Evolutionary conservation across 2,113 vertebrate species (phyloP).

Genomic region (Dipodomys ordii): DNA sequence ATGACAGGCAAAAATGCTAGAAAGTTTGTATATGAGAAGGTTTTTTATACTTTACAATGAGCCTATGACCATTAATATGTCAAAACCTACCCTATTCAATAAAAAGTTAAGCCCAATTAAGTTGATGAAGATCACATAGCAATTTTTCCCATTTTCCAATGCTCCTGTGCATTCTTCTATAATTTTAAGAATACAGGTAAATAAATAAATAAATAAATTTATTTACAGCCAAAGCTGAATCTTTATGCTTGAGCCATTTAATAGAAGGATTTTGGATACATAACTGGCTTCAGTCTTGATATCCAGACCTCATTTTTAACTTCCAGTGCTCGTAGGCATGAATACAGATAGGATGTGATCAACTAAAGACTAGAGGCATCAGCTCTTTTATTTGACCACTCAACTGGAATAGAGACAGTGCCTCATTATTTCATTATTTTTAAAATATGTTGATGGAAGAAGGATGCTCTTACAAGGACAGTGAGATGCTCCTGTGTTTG

Average conservation of each 20-base stretch:
- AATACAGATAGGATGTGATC: conserved; percentile 61
- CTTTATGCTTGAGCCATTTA: conserved; percentile 2
- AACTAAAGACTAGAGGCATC: conserved; percentile 11
- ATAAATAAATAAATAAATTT: background rate
- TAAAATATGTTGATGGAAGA: conserved; percentile 51
- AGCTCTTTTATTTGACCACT: conserved; percentile 46
- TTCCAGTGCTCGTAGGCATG: conserved; percentile 49
- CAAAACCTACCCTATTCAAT: conserved; percentile 18
- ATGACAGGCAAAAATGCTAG: background rate
- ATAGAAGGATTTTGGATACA: conserved; percentile 17
- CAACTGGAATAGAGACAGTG: conserved; percentile 12
- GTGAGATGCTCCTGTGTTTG: background rate
- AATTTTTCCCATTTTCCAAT: conserved; percentile 33
- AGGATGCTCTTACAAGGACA: background rate
- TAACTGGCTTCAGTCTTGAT: conserved; percentile 17
- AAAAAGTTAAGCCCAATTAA: conserved; percentile 25
- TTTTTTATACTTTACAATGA: conserved; percentile 10
- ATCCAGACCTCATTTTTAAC: conserved; percentile 45
- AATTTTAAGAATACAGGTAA: conserved; percentile 50
- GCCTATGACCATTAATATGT: conserved; percentile 19
- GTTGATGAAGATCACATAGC: background rate
- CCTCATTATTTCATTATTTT: conserved; percentile 76
- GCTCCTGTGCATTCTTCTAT: background rate
- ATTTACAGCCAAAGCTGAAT: background rate
- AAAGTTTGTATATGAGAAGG: background rate